phyloP scores from a whole-genome alignment of 2,888 invertebrate species.

The Amiota minor region DNA sequence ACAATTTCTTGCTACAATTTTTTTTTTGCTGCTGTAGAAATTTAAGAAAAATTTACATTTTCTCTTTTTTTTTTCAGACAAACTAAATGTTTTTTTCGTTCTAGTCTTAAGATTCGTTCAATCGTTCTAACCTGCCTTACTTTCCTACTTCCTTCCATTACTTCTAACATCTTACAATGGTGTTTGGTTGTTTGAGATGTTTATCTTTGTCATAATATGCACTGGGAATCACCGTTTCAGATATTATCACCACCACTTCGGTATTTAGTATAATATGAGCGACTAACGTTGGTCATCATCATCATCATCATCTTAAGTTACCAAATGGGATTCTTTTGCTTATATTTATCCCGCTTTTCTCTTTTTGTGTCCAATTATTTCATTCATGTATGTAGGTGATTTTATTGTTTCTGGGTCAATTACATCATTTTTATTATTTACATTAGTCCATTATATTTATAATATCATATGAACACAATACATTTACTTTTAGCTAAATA shows the following conservation, averaged over 20 bases:
- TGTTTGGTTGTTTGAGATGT: constrained; percentile 49
- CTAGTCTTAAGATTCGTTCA: constrained; percentile 28
- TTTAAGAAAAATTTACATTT: constrained; percentile 57
- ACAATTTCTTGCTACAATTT: constrained; percentile 39
- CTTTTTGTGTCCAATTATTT: too few species aligned
- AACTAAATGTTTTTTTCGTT: background rate
- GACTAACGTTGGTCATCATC: background rate
- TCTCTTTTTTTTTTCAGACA: constrained; percentile 15
- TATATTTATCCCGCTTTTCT: too few species aligned
- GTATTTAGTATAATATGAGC: constrained; percentile 15
- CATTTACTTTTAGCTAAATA: too few species aligned
- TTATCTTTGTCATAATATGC: constrained; percentile 69
- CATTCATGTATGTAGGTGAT: too few species aligned
- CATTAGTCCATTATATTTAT: too few species aligned
- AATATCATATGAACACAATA: too few species aligned
- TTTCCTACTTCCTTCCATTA: constrained; percentile 32
- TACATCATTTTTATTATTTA: too few species aligned
- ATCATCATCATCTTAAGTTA: too few species aligned
- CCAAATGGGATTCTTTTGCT: too few species aligned
- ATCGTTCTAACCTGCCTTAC: constrained; percentile 39
- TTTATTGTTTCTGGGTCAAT: too few species aligned
- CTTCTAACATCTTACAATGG: constrained; percentile 28
- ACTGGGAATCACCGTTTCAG: constrained; percentile 63
- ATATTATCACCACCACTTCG: constrained; percentile 52
- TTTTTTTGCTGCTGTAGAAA: constrained; percentile 35